phyloP scores from a whole-genome alignment of 2,888 invertebrate species.

The Limnephilus marmoratus region DNA sequence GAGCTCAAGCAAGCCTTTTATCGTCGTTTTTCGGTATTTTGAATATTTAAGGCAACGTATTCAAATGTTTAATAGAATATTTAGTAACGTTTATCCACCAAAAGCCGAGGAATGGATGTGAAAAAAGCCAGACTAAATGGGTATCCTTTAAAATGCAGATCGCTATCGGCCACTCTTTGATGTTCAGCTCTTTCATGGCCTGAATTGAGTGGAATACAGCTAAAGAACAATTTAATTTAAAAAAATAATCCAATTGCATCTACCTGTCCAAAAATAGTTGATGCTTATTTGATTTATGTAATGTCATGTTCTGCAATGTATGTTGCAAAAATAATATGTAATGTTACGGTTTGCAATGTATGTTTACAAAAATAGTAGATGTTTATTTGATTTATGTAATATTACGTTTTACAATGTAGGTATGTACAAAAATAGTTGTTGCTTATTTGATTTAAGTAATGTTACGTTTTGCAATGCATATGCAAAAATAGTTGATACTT shows the following conservation, averaged over 20 bases:
- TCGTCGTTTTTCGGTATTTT: neutral
- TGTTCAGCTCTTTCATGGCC: neutral
- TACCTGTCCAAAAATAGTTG: no score
- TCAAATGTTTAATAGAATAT: neutral
- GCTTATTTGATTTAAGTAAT: no score
- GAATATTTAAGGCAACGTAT: neutral
- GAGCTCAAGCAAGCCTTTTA: neutral
- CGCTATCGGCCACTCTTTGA: constrained; percentile 20
- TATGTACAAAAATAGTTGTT: no score
- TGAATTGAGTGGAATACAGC: neutral
- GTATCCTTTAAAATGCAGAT: constrained; percentile 20
- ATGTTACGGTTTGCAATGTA: no score
- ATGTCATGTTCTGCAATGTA: no score
- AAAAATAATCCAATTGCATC: neutral
- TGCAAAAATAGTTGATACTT: no score
- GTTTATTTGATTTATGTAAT: no score
- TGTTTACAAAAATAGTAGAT: no score
- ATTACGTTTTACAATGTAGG: no score
- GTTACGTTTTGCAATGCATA: no score
- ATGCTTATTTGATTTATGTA: no score
- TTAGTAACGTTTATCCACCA: constrained; percentile 3
- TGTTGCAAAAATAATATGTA: no score
- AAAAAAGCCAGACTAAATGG: constrained; percentile 12
- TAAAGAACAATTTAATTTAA: neutral
- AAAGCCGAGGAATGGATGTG: neutral